Evolutionary conservation across 2,113 vertebrate genomes (phyloP), one percentile per base, ranked within the genome.

Genomic region (Centropristis striata): DNA sequence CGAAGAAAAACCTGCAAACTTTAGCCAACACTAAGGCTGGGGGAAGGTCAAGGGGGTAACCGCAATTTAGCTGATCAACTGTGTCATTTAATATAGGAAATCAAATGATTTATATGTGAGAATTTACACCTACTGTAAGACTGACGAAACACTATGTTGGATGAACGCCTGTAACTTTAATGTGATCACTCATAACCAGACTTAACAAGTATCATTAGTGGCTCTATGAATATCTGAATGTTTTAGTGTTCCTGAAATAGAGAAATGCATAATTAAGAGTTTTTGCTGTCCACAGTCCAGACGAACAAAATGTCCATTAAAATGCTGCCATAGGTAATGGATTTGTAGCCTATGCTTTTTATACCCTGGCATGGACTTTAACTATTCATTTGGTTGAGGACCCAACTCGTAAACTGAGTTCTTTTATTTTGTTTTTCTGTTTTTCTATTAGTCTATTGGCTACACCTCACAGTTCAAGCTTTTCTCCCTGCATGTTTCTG

Each of bases 351-450:
- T 67, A 21, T 39, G 59, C 46, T 71, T 83, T 84, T 83, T 68
- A 75, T 71, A 66, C 53, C 71, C 57, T 89, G 87, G 81, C 83
- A 68, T 63, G 3, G 68, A 85, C 68, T 78, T 58, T 28, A 78
- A 67, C 75, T 71, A 60, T 87, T 87, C 39, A 86, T 90, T 89
- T 87, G 54, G 73, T 81, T 51, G 23, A 88, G 27, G 51, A 90
- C 69, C 65, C 55, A 90, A 63, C 77, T 86, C 85, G 87, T 89
- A 91, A 87, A 90, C 55, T 39, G 8, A 71, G 46, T 77, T 67
- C 20, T 86, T 91, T 87, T 85, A 84, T 81, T 87, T 86, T 70
- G 60, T 89, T 78, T 88, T 83, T 83, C 55, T 63, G 51, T 80
- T 81, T 87, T 81, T 80, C 76, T 82, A 37, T 71, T 75, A 23